phyloP scores from a whole-genome alignment of 2,797 vertebrate species.

The Peromyscus attwateri region DNA sequence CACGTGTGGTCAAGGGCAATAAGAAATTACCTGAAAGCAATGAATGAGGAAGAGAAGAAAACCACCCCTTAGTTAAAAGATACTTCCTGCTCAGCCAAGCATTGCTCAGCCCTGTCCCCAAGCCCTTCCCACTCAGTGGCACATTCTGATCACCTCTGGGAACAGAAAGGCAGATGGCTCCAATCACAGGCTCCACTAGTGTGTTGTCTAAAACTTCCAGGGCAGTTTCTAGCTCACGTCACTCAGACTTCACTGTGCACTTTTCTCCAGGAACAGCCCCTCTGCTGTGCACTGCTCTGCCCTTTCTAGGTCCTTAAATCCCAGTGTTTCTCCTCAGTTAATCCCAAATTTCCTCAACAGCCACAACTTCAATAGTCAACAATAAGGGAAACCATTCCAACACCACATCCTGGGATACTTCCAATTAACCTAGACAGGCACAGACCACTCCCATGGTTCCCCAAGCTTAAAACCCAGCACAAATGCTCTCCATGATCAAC shows the following conservation, averaged over 20 bases:
- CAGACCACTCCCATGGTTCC: not conserved
- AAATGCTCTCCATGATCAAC: accelerated
- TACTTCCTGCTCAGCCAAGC: not conserved
- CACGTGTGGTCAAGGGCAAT: not conserved
- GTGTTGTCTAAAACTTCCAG: not conserved
- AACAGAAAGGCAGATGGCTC: not conserved
- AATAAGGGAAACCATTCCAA: not conserved
- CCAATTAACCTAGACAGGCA: not conserved
- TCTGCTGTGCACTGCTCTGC: not conserved
- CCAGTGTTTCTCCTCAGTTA: not conserved
- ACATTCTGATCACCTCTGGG: not conserved
- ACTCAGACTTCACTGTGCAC: not conserved
- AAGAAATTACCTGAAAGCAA: not conserved
- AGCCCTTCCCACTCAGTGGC: not conserved
- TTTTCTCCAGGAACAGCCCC: not conserved
- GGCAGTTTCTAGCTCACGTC: not conserved
- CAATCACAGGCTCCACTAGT: too few relatives aligned
- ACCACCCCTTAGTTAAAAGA: not conserved
- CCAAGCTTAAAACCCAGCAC: not conserved
- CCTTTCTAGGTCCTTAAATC: not conserved
- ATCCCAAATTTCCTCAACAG: not conserved
- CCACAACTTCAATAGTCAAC: not conserved
- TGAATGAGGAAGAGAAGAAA: not conserved
- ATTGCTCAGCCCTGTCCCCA: not conserved
- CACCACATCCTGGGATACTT: not conserved